Conservation (phyloP, 2,797 vertebrate species). For the Anomalospiza imberbis region DNA sequence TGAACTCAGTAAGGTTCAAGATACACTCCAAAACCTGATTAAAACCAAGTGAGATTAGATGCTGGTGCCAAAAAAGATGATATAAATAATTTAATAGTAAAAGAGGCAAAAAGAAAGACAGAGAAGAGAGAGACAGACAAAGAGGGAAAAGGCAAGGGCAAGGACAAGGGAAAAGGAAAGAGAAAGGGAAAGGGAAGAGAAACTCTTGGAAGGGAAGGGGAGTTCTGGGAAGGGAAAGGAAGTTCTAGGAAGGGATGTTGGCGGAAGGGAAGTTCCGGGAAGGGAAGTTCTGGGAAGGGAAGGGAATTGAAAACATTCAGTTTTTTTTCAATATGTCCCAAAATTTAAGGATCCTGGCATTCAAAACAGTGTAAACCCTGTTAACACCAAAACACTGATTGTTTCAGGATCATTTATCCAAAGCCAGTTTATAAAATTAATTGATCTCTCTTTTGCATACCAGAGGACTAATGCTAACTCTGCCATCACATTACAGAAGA, state of each 20-base stretch:
- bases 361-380: background rate
- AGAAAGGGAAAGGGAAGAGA: too few species aligned
- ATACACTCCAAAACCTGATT: background rate
- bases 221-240: too few species aligned
- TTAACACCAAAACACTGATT: background rate
- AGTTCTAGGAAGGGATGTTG: too few species aligned
- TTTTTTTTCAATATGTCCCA: slow-evolving; percentile 6
- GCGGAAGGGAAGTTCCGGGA: too few species aligned
- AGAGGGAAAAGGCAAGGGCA: too few species aligned
- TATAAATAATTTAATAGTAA: background rate
- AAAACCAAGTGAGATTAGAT: background rate
- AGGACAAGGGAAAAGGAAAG: too few species aligned
- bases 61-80: background rate
- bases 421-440: slow-evolving; percentile 12
- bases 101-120: background rate
- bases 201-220: too few species aligned
- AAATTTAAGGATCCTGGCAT: background rate
- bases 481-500: background rate
- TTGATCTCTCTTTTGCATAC: background rate
- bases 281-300: too few species aligned
- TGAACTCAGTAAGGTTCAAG: background rate
- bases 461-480: background rate
- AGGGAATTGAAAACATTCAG: slow-evolving; percentile 1
- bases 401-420: background rate
- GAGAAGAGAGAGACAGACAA: too few species aligned